Evolutionary conservation across 2,797 vertebrate genomes (phyloP), one percentile per base, ranked within the genome.

Genomic region (Psittacula derbiana): DNA sequence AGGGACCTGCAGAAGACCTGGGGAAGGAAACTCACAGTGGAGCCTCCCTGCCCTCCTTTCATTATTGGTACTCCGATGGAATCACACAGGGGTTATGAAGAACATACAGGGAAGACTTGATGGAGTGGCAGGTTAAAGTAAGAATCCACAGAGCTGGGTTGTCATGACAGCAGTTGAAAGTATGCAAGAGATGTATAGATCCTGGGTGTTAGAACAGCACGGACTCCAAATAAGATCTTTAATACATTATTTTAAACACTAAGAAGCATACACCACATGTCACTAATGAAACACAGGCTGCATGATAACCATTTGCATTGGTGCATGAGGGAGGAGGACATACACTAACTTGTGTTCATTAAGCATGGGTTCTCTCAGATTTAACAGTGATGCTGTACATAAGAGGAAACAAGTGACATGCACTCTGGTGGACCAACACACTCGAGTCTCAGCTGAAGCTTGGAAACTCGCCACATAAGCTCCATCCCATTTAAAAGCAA

Each of bases 81-180:
- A 95, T 49, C 87, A 92, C 88, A 80, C 5, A 76, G 88, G 88
- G 95, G 95, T 86, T 93, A 96, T 44, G 93, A 90, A 95, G 95
- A 93, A 92, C 88, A 91, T 72, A 93, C 49, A 95, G 85, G 76
- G 74, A 96, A 83, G 86, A 93, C 95, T 96, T 94, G 92, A 88
- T 80, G 95, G 94, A 88, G 90, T 93, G 95, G 95, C 90, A 96
- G 95, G 95, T 97, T 96, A 97, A 94, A 94, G 94, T 79, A 94
- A 91, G 87, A 93, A 94, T 94, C 95, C 94, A 94, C 82, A 90
- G 96, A 96, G 90, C 92, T 88, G 91, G 92, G 95, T 96, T 96
- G 96, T 96, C 95, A 97, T 96, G 95, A 96, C 95, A 96, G 95
- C 96, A 96, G 94, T 88, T 94, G 94, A 86, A 91, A 93, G 88